Conservation (phyloP, 2,888 invertebrate species). For the Sialis fuliginosa region DNA sequence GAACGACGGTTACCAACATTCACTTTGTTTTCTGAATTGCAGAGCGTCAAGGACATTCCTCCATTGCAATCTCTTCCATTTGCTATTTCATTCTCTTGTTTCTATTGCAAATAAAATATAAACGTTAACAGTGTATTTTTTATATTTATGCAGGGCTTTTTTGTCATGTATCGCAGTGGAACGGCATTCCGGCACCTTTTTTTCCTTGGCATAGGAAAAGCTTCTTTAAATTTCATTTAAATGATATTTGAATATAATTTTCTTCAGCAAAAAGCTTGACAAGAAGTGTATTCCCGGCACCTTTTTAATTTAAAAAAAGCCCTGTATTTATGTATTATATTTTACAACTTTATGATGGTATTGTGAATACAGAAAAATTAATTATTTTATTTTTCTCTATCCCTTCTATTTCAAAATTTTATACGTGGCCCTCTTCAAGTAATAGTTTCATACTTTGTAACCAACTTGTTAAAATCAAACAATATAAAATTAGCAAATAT, state of each 20-base stretch:
- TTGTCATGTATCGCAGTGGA: too few species aligned
- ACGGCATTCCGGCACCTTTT: too few species aligned
- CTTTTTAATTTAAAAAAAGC: too few species aligned
- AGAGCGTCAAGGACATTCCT: not conserved
- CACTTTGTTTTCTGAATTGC: not conserved
- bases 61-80: slow-evolving; percentile 3
- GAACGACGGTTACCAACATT: slow-evolving; percentile 19
- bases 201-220: too few species aligned
- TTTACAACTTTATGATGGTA: not conserved
- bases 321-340: not conserved
- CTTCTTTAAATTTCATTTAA: too few species aligned
- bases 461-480: not conserved
- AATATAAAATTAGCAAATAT: not conserved
- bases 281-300: too few species aligned
- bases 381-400: not conserved
- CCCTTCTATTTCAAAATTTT: not conserved
- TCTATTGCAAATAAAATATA: not conserved
- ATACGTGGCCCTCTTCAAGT: not conserved
- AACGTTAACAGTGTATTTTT: not conserved
- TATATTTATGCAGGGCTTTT: too few species aligned
- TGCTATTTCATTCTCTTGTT: not conserved
- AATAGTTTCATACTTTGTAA: not conserved
- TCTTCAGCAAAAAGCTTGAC: too few species aligned
- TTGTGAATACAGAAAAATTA: not conserved
- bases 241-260: too few species aligned